Percentiles rank a stretch among this genome's conserved stretches.
phyloP scores from a whole-genome alignment of 2,888 invertebrate species.

The Cyclophora albipunctata region DNA sequence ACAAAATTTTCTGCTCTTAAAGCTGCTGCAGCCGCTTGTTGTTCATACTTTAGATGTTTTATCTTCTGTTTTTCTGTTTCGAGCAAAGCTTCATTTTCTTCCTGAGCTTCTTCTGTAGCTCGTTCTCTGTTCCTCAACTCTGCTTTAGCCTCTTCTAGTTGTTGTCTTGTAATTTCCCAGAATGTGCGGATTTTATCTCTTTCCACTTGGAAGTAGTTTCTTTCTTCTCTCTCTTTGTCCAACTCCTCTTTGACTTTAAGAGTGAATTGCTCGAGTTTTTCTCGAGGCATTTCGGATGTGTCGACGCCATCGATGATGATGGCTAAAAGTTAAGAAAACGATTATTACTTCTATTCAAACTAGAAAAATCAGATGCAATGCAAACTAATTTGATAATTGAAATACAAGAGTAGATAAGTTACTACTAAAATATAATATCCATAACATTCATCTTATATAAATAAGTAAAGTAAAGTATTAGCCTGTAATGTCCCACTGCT shows the following conservation, averaged over 20 bases:
- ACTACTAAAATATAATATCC: no score
- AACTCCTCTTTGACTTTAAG: slow-evolving; percentile 90
- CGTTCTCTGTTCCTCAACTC: slow-evolving; percentile 80
- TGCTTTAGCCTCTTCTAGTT: slow-evolving; percentile 89
- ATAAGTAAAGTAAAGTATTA: no score
- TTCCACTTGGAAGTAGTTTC: slow-evolving; percentile 96
- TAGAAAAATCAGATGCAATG: neutral
- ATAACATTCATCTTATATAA: no score
- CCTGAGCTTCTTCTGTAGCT: slow-evolving; percentile 90
- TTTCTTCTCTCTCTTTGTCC: slow-evolving; percentile 94
- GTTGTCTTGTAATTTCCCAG: slow-evolving; percentile 95
- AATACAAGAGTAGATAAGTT: no score
- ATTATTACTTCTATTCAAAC: no score
- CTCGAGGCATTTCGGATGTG: slow-evolving; percentile 93
- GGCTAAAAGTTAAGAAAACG: slow-evolving; percentile 42
- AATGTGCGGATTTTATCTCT: slow-evolving; percentile 94
- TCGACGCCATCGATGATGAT: slow-evolving; percentile 92
- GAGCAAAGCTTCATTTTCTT: slow-evolving; percentile 89
- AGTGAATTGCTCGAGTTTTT: slow-evolving; percentile 93
- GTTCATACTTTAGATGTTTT: slow-evolving; percentile 94
- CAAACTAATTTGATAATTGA: neutral
- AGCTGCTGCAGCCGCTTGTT: slow-evolving; percentile 88
- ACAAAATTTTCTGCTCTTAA: slow-evolving; percentile 89
- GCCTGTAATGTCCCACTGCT: no score
- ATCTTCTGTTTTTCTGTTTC: slow-evolving; percentile 94